Evolutionary conservation across 2,888 invertebrate genomes (phyloP), one percentile per base, ranked within the genome.

Genomic region (Thecophora atra): DNA sequence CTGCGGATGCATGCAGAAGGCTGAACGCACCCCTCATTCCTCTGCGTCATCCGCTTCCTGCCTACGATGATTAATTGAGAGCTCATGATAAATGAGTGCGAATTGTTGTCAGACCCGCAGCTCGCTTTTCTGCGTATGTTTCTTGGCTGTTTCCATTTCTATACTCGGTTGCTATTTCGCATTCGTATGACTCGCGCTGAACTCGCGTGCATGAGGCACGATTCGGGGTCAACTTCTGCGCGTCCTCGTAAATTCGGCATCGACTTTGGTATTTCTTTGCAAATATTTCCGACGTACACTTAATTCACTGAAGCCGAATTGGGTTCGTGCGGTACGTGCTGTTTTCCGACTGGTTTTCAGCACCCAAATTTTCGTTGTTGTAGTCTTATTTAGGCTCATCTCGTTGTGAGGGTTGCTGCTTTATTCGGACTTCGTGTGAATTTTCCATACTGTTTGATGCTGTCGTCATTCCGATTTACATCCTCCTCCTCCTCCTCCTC

Each of bases 31-130:
- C 17, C 42, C 15, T 52, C 52, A 17, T 28, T 51, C 54, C 54
- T n/a, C 54, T 28, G 21, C 65, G 52, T 63, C 71, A 44, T 19
- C 26, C 26, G n/a, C 42, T 63, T 69, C 58, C 51, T 66, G 44
- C 54, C 66, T 71, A 78, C 79, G 80, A 83, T 83, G 84, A 83
- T 83, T 83, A 83, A 83, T 83, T 83, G 81, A n/a, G 80, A 80
- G 81, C 76, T 80, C 79, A 80, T 83, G 84, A 83, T 83, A 82
- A 83, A 83, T 83, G 82, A 79, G 78, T 78, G 80, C 78, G 80
- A 79, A 80, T 52, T 37, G 6, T 37, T 37, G 37, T 28, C 19
- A 6, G 30, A 67, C 21, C 37, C 17, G 44, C 64, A 44, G 28
- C 47, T n/a, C 47, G 4, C 47, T 47, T n/a, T n/a, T n/a, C 47